A percentile compares a stretch with the other conserved stretches of the same genome.
Evolutionary conservation across 2,888 invertebrate genomes (phyloP).

Genomic region (Amphipoea lucens): DNA sequence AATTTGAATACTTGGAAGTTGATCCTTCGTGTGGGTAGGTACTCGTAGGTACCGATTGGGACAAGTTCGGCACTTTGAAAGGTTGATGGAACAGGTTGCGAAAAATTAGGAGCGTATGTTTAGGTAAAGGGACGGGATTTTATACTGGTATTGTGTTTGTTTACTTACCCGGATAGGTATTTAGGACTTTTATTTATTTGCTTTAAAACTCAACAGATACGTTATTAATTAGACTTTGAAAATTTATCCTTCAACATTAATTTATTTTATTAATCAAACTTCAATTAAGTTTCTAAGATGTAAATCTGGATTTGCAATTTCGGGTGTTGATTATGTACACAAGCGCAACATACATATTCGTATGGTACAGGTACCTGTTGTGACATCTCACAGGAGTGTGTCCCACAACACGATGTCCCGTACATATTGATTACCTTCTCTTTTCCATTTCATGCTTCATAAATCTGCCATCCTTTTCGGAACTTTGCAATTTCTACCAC

Average conservation of each 20-base stretch:
- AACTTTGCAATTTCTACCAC: neutral
- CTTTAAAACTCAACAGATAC: neutral
- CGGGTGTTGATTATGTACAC: neutral
- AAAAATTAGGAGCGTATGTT: conserved; percentile 26
- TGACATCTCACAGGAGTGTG: conserved; percentile 3
- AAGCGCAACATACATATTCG: neutral
- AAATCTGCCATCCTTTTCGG: conserved; percentile 54
- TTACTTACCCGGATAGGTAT: neutral
- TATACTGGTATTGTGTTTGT: neutral
- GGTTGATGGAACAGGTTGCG: conserved; percentile 28
- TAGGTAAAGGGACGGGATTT: conserved; percentile 6
- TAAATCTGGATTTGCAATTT: neutral
- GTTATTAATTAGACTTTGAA: neutral
- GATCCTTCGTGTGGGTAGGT: conserved; percentile 19
- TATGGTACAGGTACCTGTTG: too few species aligned
- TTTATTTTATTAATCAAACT: neutral
- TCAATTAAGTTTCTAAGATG: neutral
- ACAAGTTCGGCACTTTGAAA: conserved; percentile 18
- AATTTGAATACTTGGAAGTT: conserved; percentile 67
- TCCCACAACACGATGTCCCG: conserved; percentile 5
- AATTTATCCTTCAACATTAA: neutral
- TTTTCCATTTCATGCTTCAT: conserved; percentile 58
- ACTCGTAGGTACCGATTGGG: neutral
- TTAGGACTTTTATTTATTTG: neutral
- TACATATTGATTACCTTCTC: conserved; percentile 59